Conservation (phyloP, 1,140 invertebrate genomes). For the Cecropterus lyciades region DNA sequence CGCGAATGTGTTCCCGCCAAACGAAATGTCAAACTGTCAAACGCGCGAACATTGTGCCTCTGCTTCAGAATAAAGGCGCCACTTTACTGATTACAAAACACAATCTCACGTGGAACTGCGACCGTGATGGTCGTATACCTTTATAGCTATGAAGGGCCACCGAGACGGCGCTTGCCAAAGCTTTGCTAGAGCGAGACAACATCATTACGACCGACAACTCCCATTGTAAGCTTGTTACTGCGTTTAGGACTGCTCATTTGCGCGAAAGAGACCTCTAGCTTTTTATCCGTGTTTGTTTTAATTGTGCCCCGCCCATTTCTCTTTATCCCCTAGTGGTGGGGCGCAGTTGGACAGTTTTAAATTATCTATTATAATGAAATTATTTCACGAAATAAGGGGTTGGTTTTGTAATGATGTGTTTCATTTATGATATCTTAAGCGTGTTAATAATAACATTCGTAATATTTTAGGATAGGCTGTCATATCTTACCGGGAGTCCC, state of each 20-base stretch:
- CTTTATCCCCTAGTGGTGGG: conserved; percentile 73
- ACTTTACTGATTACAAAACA: conserved; percentile 83
- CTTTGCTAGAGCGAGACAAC: conserved; percentile 58
- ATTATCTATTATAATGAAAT: conserved; percentile 84
- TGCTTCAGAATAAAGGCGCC: conserved; percentile 73
- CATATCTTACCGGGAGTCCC: background rate
- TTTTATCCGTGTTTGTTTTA: conserved; percentile 62
- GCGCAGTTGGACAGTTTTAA: conserved; percentile 80
- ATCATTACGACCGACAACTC: conserved; percentile 55
- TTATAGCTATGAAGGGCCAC: conserved; percentile 75
- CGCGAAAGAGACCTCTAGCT: conserved; percentile 66
- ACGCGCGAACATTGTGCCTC: conserved; percentile 75
- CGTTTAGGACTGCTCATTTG: conserved; percentile 78
- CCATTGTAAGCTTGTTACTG: conserved; percentile 78
- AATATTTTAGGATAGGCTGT: conserved; percentile 45
- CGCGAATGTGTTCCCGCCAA: conserved; percentile 74
- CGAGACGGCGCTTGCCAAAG: conserved; percentile 56
- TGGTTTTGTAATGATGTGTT: conserved; percentile 81
- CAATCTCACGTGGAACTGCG: conserved; percentile 79
- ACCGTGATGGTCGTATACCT: conserved; percentile 68
- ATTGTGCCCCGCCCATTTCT: conserved; percentile 70
- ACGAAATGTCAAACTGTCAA: conserved; percentile 80
- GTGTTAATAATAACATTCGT: conserved; percentile 25
- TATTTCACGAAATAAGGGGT: conserved; percentile 81
- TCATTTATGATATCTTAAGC: conserved; percentile 61